Evolutionary conservation across 2,113 vertebrate genomes (phyloP).

Genomic region (Nannobrachium achirus): DNA sequence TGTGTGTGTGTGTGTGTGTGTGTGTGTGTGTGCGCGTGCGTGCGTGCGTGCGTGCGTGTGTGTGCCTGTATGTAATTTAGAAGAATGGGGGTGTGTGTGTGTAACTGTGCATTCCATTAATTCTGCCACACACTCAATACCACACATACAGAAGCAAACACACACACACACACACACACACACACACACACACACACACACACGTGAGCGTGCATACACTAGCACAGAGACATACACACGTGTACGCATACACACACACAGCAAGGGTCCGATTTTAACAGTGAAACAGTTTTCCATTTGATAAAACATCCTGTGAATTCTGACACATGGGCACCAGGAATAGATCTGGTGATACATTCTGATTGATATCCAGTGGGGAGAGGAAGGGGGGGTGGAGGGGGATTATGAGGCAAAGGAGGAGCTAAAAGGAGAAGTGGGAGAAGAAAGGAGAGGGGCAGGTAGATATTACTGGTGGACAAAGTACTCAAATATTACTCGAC

Average conservation of each 20-base stretch:
- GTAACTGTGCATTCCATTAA: conserved; percentile 59
- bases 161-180: conserved; percentile 25
- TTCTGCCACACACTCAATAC: conserved; percentile 17
- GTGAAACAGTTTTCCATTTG: conserved; percentile 76
- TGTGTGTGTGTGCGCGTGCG: neutral
- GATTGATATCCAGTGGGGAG: conserved; percentile 81
- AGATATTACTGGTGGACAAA: too few species aligned
- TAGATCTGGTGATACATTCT: conserved; percentile 78
- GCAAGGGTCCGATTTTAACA: conserved; percentile 69
- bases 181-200: conserved; percentile 58
- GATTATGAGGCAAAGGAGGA: neutral
- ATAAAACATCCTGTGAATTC: conserved; percentile 79
- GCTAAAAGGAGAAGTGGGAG: conserved; percentile 12
- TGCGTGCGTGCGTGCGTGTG: neutral
- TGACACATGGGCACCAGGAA: conserved; percentile 76
- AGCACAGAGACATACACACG: conserved; percentile 50
- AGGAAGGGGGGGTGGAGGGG: neutral
- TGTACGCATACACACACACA: conserved; percentile 55
- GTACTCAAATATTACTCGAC: too few species aligned
- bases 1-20: conserved; percentile 1
- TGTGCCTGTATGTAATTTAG: conserved; percentile 25
- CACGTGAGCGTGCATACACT: conserved; percentile 26
- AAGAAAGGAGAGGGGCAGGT: neutral
- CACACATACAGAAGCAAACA: neutral
- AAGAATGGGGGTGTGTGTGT: conserved; percentile 27